These are phyloP conservation scores for Ramphastos sulfuratus DNA, from an alignment of 2,113 vertebrate genomes.

Conservation along the genomic window DNA sequence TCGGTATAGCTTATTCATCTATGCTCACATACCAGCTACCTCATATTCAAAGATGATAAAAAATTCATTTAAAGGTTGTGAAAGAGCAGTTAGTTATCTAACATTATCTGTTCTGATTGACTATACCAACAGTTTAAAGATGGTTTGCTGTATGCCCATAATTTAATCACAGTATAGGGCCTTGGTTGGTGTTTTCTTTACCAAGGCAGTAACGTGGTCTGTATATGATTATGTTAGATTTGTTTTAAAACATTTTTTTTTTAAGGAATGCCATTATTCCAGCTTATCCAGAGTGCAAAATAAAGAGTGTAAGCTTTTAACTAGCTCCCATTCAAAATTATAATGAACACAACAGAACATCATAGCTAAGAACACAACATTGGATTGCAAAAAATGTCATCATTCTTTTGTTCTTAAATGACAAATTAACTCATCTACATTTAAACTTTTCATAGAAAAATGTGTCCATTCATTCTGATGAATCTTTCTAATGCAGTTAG, in stretches of 20 bases:
- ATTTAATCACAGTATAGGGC: not conserved
- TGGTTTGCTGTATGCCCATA: not conserved
- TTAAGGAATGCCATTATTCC: not conserved
- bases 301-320: not conserved
- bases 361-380: not conserved
- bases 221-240: not conserved
- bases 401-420: not conserved
- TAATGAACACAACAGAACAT: not conserved
- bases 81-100: not conserved
- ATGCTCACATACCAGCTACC: not conserved
- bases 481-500: not conserved
- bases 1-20: not conserved
- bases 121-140: not conserved
- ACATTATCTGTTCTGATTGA: not conserved
- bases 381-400: accelerated
- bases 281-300: accelerated
- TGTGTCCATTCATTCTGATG: not conserved
- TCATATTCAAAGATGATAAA: not conserved
- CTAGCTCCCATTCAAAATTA: not conserved
- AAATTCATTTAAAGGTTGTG: not conserved
- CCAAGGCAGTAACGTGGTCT: not conserved
- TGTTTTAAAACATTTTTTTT: not conserved
- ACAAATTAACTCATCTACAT: not conserved
- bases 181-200: not conserved
- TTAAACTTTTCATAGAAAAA: not conserved